Evolutionary conservation across 2,113 vertebrate species (phyloP).

Genomic region (Phasianus colchicus): DNA sequence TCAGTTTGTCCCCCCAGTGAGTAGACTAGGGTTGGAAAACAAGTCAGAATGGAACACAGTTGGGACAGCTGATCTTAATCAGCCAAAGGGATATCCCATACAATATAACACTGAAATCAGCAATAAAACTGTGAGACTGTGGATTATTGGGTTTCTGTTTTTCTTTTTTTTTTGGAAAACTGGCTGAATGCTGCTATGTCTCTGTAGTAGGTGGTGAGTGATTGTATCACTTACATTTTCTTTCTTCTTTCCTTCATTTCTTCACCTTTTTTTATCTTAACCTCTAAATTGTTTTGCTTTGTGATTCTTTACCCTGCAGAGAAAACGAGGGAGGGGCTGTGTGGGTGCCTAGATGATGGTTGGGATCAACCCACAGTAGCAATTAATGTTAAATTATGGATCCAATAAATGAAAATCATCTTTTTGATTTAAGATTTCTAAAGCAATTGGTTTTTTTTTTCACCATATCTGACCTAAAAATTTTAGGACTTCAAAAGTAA

Average conservation of each 20-base stretch:
- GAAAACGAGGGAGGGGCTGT: neutral
- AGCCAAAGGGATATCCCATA: no score
- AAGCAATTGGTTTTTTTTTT: neutral
- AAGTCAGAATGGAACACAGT: neutral
- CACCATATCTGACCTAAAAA: neutral
- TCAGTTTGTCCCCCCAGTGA: neutral
- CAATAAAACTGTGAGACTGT: neutral
- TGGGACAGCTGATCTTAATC: neutral
- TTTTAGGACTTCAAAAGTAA: neutral
- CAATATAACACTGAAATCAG: rapidly evolving
- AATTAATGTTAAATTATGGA: conserved; percentile 46
- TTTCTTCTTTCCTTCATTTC: neutral
- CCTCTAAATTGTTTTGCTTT: neutral
- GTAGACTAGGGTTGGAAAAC: neutral
- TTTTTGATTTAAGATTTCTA: conserved; percentile 46
- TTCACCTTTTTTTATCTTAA: neutral
- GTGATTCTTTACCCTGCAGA: rapidly evolving
- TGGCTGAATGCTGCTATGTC: neutral
- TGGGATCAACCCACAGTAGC: neutral
- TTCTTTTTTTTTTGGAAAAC: neutral
- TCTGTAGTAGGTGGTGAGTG: neutral
- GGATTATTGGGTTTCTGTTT: neutral
- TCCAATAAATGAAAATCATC: conserved; percentile 48
- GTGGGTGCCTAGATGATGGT: neutral
- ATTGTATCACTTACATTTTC: neutral